Evolutionary conservation across 2,797 vertebrate species (phyloP).

Genomic region (Nyctalus aviator): DNA sequence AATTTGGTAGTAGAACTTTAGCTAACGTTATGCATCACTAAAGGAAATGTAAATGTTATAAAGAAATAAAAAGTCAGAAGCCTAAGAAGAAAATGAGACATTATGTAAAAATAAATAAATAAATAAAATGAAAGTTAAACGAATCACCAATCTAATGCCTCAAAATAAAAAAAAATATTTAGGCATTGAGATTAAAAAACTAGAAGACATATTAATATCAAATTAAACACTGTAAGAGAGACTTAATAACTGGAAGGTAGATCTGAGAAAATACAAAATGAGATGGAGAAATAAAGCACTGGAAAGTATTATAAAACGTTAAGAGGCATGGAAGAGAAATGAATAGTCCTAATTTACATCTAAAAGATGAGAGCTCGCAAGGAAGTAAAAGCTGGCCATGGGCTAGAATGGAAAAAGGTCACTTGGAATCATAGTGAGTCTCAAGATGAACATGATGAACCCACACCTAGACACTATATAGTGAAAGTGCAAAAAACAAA

Average conservation of each 20-base stretch:
- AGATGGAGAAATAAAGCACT: background rate
- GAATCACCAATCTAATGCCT: background rate
- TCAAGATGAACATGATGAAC: background rate
- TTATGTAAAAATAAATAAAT: background rate
- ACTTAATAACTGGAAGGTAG: background rate
- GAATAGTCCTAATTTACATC: background rate
- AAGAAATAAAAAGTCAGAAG: slow-evolving; percentile 28
- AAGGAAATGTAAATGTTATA: background rate
- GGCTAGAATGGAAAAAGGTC: background rate
- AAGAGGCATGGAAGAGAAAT: slow-evolving; percentile 6
- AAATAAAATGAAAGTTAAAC: background rate
- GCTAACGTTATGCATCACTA: background rate
- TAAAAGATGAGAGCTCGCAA: background rate
- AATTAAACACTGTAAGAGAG: slow-evolving; percentile 10
- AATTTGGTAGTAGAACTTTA: background rate
- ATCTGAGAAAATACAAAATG: background rate
- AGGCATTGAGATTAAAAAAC: background rate
- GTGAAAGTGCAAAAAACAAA: background rate
- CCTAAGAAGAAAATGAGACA: background rate
- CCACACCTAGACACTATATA: background rate
- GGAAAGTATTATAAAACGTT: background rate
- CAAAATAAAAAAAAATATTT: background rate
- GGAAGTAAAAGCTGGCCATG: background rate
- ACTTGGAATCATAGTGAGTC: background rate
- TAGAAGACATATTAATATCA: background rate